Evolutionary conservation across 2,888 invertebrate species (phyloP), one percentile per base, ranked within the genome.

Genomic region (Adineta ricciae): DNA sequence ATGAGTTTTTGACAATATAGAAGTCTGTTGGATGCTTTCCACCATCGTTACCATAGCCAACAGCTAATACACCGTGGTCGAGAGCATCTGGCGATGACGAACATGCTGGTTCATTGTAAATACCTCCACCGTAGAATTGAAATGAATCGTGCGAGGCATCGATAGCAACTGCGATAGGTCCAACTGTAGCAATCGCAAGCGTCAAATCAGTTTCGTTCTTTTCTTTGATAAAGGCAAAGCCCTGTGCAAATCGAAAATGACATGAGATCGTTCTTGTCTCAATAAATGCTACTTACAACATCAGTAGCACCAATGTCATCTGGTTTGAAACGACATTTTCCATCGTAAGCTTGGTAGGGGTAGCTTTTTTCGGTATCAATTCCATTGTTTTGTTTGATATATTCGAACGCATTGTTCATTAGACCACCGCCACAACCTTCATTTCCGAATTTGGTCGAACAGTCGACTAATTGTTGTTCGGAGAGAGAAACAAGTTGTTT

Each of bases 391-490:
- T 85, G 54, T n/a, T 83, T 83, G 38, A 87, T 86, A 78, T 87
- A 87, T 46, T 56, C 32, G 46, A 87, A 87, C 24, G 87, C 87
- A 27, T 84, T 24, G 49, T 88, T 87, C 87, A 87, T 87, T 14
- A 87, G 64, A 9, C 87, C 96, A 84, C 96, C 96, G 88, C 94
- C 93, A 91, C 96, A 96, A 84, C 96, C 96, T 89, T 95, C 93
- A 92, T 96, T 96, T 78, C 89, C 88, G 85, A 94, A 96, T 87
- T 93, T 92, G 4, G 90, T 88, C 86, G 95, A 95, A 90, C 96
- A 96, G 91, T 96, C 96, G 86, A 96, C 92, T 87, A 96, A 92
- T 91, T 96, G 96, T 92, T 96, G 96, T 91, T 96, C 96, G 87
- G 95, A 95, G 24, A 96, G 93, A 0, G 95, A 95, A 49, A 95